Base-by-base conservation (phyloP, 2,888 invertebrate genomes). In the Xestia xanthographa region DNA sequence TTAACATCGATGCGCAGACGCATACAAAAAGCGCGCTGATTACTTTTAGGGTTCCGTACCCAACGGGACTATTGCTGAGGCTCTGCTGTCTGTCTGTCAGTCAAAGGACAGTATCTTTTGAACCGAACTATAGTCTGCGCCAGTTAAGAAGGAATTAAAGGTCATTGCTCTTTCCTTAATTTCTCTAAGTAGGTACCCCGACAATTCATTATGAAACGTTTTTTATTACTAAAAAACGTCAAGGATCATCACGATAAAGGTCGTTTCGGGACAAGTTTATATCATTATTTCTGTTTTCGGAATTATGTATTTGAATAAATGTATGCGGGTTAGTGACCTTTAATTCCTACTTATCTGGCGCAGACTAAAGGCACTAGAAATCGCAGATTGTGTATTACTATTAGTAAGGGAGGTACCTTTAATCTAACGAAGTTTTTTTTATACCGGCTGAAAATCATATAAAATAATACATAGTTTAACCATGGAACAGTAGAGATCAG, bases 11-110 rank as follows among this genome's bases (percentile, higher is more conserved):
- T 88, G 87, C 81, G 86, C 87, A 89, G 88, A 87, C 88, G 88
- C 87, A 72, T 72, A 75, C 87, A 92, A 93, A 93, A 92, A 92
- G 86, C 73, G 75, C 43, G 79, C 85, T 87, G 88, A 90, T 90
- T 88, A 80, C 84, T 86, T 83, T 63, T 41, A 41, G 41, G n/a
- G 63, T 41, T 63, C 63, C n/a, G n/a, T 17, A 29, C 9, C 20
- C 34, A 34, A 29, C 58, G 26, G 8, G 58, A 29, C 17, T 29
- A 34, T 34, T 29, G 22, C 11, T 34, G 2, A 60, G 20, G 22
- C 22, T 60, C 34, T 60, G 34, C 4, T 34, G 34, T 60, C 29
- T 34, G 34, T 60, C 60, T 20, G 20, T 60, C 8, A 4, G 58
- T 58, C 58, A 58, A 8, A 58, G 29, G 29, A 17, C 6, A 29